Percentiles rank a stretch among this genome's conserved stretches.
Conservation (phyloP, 2,888 invertebrate genomes). For the Poecilobothrus nobilitatus region DNA sequence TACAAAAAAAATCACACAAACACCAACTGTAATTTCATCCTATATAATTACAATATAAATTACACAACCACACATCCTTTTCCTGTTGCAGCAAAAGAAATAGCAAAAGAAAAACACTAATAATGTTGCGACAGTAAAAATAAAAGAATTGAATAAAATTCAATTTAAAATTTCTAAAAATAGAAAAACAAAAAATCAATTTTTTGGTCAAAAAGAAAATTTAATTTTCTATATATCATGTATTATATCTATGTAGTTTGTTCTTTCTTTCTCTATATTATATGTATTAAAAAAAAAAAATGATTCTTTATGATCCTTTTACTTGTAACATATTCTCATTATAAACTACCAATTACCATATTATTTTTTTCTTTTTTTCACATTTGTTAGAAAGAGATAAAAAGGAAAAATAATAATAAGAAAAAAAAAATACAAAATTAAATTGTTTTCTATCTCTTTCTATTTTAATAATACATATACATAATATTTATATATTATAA, state of each 20-base stretch:
- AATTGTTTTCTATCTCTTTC: constrained; percentile 12
- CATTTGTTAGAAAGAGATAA: background rate
- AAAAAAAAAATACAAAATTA: background rate
- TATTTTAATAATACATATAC: background rate
- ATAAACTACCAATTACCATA: no score
- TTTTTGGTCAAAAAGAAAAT: constrained; percentile 3
- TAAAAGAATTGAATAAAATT: background rate
- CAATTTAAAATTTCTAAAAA: background rate
- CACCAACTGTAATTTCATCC: background rate
- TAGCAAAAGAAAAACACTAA: no score
- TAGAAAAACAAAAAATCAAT: background rate
- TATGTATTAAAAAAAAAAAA: no score
- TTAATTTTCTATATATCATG: background rate
- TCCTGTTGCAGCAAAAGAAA: background rate
- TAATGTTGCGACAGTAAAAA: background rate
- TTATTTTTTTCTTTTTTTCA: no score
- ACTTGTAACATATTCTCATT: no score
- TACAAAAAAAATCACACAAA: no score
- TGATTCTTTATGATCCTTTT: no score
- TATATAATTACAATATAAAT: background rate
- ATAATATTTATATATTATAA: background rate
- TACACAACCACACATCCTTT: constrained; percentile 4
- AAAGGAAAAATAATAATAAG: no score
- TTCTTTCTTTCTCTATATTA: background rate
- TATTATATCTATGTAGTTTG: no score